Evolutionary conservation across 1,140 invertebrate species (phyloP).

Genomic region (Chrysoperla carnea): DNA sequence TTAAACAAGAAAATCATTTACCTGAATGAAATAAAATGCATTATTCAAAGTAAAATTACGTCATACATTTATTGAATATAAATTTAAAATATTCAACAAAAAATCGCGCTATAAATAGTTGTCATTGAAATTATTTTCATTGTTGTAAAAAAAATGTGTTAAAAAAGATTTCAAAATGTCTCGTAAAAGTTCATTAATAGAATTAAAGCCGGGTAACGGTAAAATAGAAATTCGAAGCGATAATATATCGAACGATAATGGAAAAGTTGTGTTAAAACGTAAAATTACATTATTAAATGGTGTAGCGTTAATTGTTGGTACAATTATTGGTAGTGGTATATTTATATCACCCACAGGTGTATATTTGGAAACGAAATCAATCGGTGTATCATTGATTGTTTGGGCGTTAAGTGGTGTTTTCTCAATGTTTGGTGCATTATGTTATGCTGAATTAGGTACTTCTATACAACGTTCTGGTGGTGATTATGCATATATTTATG

Average conservation of each 20-base stretch:
- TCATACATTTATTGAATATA: no score
- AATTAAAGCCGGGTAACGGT: no score
- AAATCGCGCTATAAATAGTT: no score
- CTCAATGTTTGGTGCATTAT: slow-evolving; percentile 58
- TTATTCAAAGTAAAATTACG: no score
- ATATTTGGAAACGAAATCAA: slow-evolving; percentile 40
- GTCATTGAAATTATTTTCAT: no score
- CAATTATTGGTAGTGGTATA: slow-evolving; percentile 69
- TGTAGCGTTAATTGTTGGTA: slow-evolving; percentile 71
- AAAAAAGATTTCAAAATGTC: no score
- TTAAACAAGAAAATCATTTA: no score
- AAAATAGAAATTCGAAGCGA: no score
- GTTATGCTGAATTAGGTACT: slow-evolving; percentile 73
- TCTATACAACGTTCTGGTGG: slow-evolving; percentile 68
- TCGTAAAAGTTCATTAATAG: no score
- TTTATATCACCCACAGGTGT: slow-evolving; percentile 65
- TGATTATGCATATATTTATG: slow-evolving; percentile 76
- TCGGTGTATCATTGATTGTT: slow-evolving; percentile 48
- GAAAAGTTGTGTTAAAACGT: slow-evolving; percentile 50
- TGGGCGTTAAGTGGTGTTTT: slow-evolving; percentile 57
- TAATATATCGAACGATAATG: slow-evolving; percentile 5
- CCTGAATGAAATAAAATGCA: no score
- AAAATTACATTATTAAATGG: slow-evolving; percentile 73
- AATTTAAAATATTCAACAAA: no score
- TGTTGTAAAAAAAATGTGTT: no score